These are phyloP conservation scores for Scotopteryx bipunctaria DNA, from an alignment of 2,888 invertebrate species.

Conservation along the genomic window DNA sequence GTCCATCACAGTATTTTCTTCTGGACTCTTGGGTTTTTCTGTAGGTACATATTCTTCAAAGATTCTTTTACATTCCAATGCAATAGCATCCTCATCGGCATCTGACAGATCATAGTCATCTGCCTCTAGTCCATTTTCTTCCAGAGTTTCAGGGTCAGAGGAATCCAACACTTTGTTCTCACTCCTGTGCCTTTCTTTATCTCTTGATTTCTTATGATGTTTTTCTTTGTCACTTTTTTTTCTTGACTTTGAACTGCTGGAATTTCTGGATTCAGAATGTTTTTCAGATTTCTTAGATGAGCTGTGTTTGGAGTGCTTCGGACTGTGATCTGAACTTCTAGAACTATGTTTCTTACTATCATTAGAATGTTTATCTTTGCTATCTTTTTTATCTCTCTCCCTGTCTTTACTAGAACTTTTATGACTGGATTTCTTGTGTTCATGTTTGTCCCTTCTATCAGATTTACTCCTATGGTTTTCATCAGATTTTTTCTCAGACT, in stretches of 20 bases:
- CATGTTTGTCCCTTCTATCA: constrained; percentile 48
- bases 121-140: constrained; percentile 46
- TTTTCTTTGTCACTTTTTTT: constrained; percentile 48
- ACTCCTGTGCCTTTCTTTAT: constrained; percentile 25
- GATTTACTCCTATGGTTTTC: constrained; percentile 28
- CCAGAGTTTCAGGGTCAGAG: constrained; percentile 54
- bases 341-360: constrained; percentile 51
- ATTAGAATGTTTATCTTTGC: constrained; percentile 50
- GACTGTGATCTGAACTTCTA: constrained; percentile 26
- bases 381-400: constrained; percentile 55
- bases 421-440: constrained; percentile 57
- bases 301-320: constrained; percentile 46
- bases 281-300: constrained; percentile 49
- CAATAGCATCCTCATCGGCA: constrained; percentile 87
- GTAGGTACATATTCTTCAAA: constrained; percentile 90
- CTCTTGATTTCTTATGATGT: constrained; percentile 52
- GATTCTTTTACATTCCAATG: constrained; percentile 92
- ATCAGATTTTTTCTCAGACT: constrained; percentile 20
- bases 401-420: constrained; percentile 64
- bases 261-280: constrained; percentile 47
- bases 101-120: constrained; percentile 73
- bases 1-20: constrained; percentile 47
- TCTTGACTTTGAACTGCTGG: constrained; percentile 50
- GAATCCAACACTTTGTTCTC: constrained; percentile 36
- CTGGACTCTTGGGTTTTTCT: constrained; percentile 54